phyloP scores from a whole-genome alignment of 92 coral and sea anemone genomes.

The Meandrina meandrites region DNA sequence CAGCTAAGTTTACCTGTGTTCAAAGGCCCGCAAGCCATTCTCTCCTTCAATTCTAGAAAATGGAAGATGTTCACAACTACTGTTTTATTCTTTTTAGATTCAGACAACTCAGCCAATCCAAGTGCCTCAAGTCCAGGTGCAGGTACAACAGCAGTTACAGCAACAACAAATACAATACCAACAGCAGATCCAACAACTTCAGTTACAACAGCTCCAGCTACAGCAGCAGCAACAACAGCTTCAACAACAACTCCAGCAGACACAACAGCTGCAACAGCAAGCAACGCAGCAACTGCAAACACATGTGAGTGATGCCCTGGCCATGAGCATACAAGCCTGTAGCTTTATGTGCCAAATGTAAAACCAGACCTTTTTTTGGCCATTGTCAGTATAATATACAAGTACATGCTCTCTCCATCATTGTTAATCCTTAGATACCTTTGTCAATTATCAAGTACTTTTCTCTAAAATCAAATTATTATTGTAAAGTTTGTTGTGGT shows the following conservation, averaged over 20 bases:
- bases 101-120: conserved; percentile 47
- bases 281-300: conserved; percentile 52
- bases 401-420: too few relatives aligned
- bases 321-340: too few relatives aligned
- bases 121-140: conserved; percentile 64
- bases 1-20: too few relatives aligned
- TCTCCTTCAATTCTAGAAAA: neutral
- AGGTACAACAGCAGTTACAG: conserved; percentile 72
- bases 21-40: neutral
- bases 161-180: conserved; percentile 91
- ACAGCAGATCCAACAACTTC: conserved; percentile 94
- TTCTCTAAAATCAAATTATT: neutral
- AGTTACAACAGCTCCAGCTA: conserved; percentile 82
- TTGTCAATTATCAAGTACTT: neutral
- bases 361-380: neutral
- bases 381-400: neutral
- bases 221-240: conserved; percentile 92
- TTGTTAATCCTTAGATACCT: too few relatives aligned
- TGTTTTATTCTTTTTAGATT: conserved; percentile 1
- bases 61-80: neutral
- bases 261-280: conserved; percentile 65
- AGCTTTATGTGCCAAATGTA: neutral
- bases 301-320: conserved; percentile 20
- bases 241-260: conserved; percentile 86
- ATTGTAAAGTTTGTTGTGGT: too few relatives aligned